These are phyloP conservation scores for Ciconia nigra DNA, from an alignment of 2,797 vertebrate genomes.

Conservation along the genomic window DNA sequence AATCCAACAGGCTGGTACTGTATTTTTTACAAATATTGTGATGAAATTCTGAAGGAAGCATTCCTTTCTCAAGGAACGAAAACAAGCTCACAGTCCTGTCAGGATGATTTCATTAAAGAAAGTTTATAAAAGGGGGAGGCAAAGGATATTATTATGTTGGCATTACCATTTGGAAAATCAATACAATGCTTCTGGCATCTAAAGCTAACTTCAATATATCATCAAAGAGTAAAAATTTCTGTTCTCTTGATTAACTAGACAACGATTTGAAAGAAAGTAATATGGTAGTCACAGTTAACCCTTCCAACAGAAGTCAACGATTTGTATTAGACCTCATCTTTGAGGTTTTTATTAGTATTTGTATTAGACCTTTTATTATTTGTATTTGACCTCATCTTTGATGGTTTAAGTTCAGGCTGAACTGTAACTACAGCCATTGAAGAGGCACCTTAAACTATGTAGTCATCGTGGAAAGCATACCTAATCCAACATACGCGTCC, in stretches of 20 bases:
- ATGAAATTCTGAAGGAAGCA: not conserved
- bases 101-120: not conserved
- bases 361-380: not conserved
- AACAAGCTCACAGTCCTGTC: not conserved
- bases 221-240: not conserved
- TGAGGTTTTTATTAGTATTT: not conserved
- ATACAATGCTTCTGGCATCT: not conserved
- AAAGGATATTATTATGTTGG: not conserved
- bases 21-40: not conserved
- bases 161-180: not conserved
- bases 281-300: not conserved
- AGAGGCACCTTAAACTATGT: not conserved
- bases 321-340: not conserved
- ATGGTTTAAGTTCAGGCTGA: not conserved
- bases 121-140: not conserved
- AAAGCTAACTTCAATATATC: not conserved
- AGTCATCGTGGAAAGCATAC: not conserved
- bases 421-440: not conserved
- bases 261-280: not conserved
- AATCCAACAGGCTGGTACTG: not conserved
- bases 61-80: not conserved
- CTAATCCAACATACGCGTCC: not conserved
- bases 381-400: not conserved
- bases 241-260: not conserved
- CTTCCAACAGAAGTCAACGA: not conserved